Evolutionary conservation across 2,797 vertebrate genomes (phyloP).

Genomic region (Protosalanx chinensis): DNA sequence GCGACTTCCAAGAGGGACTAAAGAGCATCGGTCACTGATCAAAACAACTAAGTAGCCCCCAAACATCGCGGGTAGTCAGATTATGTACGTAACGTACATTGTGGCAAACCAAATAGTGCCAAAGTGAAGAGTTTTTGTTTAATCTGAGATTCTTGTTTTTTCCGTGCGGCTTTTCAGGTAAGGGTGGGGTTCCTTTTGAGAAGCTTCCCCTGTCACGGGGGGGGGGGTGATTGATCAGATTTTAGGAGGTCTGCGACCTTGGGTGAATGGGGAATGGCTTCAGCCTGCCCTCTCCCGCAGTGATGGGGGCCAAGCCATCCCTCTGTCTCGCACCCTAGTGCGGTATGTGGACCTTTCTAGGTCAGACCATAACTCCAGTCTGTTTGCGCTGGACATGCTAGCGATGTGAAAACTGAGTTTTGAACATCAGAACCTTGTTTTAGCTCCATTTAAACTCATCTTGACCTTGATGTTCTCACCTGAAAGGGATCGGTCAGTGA

Average conservation of each 20-base stretch:
- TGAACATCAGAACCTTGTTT: not conserved
- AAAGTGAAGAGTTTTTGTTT: not conserved
- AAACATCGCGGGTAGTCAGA: too few species aligned
- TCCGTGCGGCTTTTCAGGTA: conserved; percentile 18
- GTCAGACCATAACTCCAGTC: not conserved
- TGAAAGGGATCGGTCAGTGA: too few species aligned
- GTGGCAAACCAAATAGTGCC: too few species aligned
- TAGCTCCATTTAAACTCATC: not conserved
- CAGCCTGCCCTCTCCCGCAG: not conserved
- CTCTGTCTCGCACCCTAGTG: conserved; percentile 48
- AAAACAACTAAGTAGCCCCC: too few species aligned
- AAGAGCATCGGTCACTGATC: too few species aligned
- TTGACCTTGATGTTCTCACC: not conserved
- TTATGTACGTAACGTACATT: too few species aligned
- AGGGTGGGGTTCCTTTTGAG: conserved; percentile 14
- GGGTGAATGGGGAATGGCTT: conserved; percentile 48
- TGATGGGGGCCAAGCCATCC: not conserved
- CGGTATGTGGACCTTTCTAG: conserved; percentile 40
- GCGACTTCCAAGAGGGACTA: too few species aligned
- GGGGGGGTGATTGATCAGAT: not conserved
- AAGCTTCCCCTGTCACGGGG: conserved; percentile 6
- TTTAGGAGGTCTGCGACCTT: conserved; percentile 16
- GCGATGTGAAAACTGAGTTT: not conserved
- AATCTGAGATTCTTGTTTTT: conserved; percentile 4
- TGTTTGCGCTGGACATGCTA: not conserved